A percentile compares a stretch with the other conserved stretches of the same genome.
Conservation (phyloP, 2,888 invertebrate species). For the Escarpia spicata region DNA sequence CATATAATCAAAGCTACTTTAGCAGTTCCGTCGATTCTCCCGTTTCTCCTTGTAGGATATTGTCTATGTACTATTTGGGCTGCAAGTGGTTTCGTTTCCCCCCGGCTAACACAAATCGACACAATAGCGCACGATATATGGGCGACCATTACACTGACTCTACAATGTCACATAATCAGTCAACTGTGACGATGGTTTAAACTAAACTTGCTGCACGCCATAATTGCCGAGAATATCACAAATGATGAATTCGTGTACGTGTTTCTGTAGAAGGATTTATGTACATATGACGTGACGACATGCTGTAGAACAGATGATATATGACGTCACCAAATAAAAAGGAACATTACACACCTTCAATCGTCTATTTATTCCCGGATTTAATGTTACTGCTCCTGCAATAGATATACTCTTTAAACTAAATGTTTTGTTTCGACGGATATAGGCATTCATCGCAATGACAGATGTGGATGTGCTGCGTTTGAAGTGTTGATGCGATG, state of each 20-base stretch:
- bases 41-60: not conserved
- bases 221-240: not conserved
- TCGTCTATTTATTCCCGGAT: not conserved
- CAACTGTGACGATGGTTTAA: not conserved
- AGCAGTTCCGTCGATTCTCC: not conserved
- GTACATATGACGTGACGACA: not conserved
- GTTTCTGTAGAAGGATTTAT: not conserved
- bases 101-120: not conserved
- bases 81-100: not conserved
- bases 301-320: not conserved
- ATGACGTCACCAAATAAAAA: not conserved
- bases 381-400: too few species aligned
- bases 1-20: not conserved
- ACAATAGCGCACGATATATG: not conserved
- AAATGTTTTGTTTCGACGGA: too few species aligned
- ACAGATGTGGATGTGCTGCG: too few species aligned
- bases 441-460: too few species aligned
- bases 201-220: not conserved
- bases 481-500: too few species aligned
- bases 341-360: not conserved
- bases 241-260: not conserved
- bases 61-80: not conserved
- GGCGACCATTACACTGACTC: not conserved
- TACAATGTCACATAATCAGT: not conserved
- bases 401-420: too few species aligned